Percentiles rank a stretch among this genome's conserved stretches.
Evolutionary conservation across 2,888 invertebrate species (phyloP).

Genomic region (Piscicola geometra): DNA sequence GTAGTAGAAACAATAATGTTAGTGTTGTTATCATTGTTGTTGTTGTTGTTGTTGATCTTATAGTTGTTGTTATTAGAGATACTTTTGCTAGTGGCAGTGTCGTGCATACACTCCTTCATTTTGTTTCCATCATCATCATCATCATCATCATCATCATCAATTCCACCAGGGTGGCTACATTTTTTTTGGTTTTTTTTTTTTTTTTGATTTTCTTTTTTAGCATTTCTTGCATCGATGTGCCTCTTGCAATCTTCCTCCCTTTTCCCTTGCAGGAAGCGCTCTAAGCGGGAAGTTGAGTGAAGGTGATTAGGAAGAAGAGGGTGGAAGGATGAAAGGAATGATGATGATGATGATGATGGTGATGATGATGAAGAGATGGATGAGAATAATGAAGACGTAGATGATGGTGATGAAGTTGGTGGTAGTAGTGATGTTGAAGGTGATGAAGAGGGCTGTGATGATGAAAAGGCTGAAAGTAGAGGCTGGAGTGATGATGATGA

Average conservation of each 20-base stretch:
- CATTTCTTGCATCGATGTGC: background rate
- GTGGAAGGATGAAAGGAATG: slow-evolving; percentile 35
- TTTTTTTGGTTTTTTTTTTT: background rate
- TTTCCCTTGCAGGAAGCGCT: background rate
- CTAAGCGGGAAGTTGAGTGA: slow-evolving; percentile 54
- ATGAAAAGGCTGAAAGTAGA: background rate
- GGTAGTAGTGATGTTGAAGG: background rate
- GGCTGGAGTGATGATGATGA: background rate
- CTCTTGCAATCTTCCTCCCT: background rate
- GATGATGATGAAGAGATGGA: background rate
- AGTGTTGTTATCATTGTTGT: background rate
- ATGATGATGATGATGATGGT: background rate
- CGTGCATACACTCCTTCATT: background rate
- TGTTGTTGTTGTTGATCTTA: background rate
- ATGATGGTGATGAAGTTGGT: no score
- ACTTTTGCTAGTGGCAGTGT: background rate
- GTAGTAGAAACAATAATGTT: background rate
- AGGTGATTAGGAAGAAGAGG: slow-evolving; percentile 55
- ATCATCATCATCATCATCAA: background rate
- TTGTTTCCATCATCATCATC: background rate
- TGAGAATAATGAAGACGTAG: background rate
- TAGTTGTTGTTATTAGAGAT: background rate
- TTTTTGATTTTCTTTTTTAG: no score
- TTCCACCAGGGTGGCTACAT: background rate
- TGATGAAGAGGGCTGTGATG: background rate